Conservation (phyloP, 2,113 vertebrate species). For the Ailuropoda melanoleuca region DNA sequence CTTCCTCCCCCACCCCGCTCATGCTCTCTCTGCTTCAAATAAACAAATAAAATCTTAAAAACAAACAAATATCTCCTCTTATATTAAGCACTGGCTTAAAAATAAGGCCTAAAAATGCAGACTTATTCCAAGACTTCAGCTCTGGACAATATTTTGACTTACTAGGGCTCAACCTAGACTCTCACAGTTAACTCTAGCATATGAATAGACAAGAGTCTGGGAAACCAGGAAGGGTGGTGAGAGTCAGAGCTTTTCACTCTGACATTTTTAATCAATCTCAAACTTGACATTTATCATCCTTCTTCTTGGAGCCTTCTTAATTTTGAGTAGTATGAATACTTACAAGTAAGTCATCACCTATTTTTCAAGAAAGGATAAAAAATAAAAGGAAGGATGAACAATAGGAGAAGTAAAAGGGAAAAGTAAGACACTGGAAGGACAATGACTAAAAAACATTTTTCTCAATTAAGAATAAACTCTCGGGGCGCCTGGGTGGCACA, state of each 20-base stretch:
- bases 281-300: neutral
- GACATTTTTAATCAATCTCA: slow-evolving; percentile 11
- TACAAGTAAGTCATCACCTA: neutral
- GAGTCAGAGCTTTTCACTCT: neutral
- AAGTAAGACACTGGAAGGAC: neutral
- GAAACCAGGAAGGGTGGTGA: neutral
- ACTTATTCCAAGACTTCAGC: neutral
- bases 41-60: neutral
- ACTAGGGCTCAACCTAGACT: neutral
- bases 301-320: neutral
- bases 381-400: neutral
- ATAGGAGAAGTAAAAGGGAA: neutral
- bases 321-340: neutral
- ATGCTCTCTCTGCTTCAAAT: neutral
- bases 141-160: neutral
- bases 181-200: too few relatives aligned
- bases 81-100: neutral
- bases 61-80: neutral
- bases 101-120: neutral
- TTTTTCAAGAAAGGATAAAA: neutral
- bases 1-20: too few relatives aligned
- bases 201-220: neutral
- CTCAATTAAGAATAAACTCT: neutral
- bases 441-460: neutral
- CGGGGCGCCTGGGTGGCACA: too few relatives aligned